These are phyloP conservation scores for Anoplopoma fimbria DNA, from an alignment of 2,113 vertebrate species.

Conservation along the genomic window DNA sequence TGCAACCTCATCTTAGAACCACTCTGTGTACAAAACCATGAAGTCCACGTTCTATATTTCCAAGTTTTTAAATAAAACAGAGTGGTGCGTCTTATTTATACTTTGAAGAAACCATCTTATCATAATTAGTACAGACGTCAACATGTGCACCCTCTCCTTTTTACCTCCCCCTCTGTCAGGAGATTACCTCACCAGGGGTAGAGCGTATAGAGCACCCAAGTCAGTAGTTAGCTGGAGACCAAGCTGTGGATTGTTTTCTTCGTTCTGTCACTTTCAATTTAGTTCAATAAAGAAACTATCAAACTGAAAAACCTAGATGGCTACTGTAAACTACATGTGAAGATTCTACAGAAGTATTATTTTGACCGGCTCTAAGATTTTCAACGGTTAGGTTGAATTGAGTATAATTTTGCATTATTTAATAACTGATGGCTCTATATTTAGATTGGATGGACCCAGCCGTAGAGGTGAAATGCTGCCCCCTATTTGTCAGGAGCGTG, in stretches of 20 bases:
- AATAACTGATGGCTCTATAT: background rate
- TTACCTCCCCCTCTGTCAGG: background rate
- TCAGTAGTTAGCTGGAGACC: background rate
- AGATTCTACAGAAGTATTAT: too few relatives aligned
- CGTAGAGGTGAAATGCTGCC: too few relatives aligned
- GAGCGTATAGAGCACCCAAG: too few relatives aligned
- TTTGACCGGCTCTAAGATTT: background rate
- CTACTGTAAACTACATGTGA: background rate
- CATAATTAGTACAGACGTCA: background rate
- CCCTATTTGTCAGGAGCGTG: too few relatives aligned
- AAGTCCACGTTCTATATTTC: background rate
- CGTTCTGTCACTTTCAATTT: background rate
- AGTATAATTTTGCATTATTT: too few relatives aligned
- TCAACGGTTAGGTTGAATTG: too few relatives aligned
- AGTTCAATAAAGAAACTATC: background rate
- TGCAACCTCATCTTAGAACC: too few relatives aligned
- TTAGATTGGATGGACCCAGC: background rate
- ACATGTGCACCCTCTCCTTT: background rate
- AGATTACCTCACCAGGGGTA: background rate
- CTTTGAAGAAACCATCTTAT: background rate
- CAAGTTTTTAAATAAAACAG: background rate
- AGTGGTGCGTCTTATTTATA: background rate
- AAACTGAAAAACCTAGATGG: background rate
- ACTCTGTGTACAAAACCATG: too few relatives aligned
- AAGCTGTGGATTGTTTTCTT: background rate